Conservation (phyloP, 2,888 invertebrate genomes). For the Pediacus dermestoides region DNA sequence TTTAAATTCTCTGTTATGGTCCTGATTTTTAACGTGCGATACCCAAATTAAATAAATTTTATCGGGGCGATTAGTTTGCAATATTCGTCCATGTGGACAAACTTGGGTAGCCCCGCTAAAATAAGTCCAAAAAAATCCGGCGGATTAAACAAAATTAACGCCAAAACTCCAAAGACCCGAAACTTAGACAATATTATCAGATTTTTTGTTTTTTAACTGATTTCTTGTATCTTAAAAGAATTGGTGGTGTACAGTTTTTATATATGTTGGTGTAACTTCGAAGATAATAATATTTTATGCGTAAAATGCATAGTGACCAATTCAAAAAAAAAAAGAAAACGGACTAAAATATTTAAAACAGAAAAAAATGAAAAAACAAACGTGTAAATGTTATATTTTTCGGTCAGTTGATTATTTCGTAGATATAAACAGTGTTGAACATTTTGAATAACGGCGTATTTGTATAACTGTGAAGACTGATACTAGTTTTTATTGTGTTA, state of each 20-base stretch:
- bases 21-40: too few species aligned
- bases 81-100: slow-evolving; percentile 3
- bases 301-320: slow-evolving; percentile 43
- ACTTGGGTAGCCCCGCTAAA: slow-evolving; percentile 2
- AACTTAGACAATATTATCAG: slow-evolving; percentile 37
- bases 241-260: slow-evolving; percentile 45
- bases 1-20: too few species aligned
- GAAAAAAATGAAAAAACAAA: slow-evolving; percentile 28
- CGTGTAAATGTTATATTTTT: slow-evolving; percentile 49
- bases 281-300: slow-evolving; percentile 33
- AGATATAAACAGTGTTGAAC: slow-evolving; percentile 46
- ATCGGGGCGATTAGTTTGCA: slow-evolving; percentile 7
- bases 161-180: slow-evolving; percentile 8
- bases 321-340: slow-evolving; percentile 26
- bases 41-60: slow-evolving; percentile 7
- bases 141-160: too few species aligned
- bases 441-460: slow-evolving; percentile 43
- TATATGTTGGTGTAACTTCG: slow-evolving; percentile 39
- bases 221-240: slow-evolving; percentile 34
- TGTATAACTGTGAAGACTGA: slow-evolving; percentile 51
- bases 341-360: slow-evolving; percentile 2
- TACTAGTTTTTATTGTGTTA: slow-evolving; percentile 50
- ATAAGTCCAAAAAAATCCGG: slow-evolving; percentile 2
- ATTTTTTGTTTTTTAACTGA: slow-evolving; percentile 34
- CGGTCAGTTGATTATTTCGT: slow-evolving; percentile 48